Conservation (phyloP, 2,113 vertebrate genomes). For the Sphyrna mokarran region DNA sequence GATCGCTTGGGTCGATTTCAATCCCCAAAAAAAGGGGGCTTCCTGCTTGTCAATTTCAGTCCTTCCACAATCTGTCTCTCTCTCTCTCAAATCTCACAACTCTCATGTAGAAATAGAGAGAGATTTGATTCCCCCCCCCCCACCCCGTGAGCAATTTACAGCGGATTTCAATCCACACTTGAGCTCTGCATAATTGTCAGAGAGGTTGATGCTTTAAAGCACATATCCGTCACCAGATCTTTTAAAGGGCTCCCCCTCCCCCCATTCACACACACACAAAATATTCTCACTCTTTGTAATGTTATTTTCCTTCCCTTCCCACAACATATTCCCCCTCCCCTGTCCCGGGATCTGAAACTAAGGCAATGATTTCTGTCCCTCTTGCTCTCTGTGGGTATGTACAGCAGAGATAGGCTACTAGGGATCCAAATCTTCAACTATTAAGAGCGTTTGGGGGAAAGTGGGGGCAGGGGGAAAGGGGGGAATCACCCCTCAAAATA, state of each 20-base stretch:
- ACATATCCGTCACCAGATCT: too few relatives aligned
- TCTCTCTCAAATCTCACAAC: not conserved
- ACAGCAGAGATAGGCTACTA: not conserved
- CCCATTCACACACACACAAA: not conserved
- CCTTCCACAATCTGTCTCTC: not conserved
- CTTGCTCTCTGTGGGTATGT: too few relatives aligned
- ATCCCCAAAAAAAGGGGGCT: too few relatives aligned
- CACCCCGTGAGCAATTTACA: too few relatives aligned
- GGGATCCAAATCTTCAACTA: not conserved
- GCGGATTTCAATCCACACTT: not conserved
- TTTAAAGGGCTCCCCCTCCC: too few relatives aligned
- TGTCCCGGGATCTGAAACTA: not conserved
- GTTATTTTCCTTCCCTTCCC: not conserved
- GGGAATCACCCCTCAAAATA: not conserved
- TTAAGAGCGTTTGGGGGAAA: not conserved
- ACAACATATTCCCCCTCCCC: not conserved
- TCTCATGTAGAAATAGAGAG: not conserved
- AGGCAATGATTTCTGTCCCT: not conserved
- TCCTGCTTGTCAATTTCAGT: not conserved
- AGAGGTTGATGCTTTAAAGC: too few relatives aligned
- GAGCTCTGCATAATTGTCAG: too few relatives aligned
- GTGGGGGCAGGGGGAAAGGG: too few relatives aligned
- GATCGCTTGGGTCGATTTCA: not conserved
- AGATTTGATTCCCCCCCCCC: too few relatives aligned
- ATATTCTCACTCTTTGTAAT: not conserved